These are phyloP conservation scores for Sphinx pinastri DNA, from an alignment of 2,888 invertebrate species.

Conservation along the genomic window DNA sequence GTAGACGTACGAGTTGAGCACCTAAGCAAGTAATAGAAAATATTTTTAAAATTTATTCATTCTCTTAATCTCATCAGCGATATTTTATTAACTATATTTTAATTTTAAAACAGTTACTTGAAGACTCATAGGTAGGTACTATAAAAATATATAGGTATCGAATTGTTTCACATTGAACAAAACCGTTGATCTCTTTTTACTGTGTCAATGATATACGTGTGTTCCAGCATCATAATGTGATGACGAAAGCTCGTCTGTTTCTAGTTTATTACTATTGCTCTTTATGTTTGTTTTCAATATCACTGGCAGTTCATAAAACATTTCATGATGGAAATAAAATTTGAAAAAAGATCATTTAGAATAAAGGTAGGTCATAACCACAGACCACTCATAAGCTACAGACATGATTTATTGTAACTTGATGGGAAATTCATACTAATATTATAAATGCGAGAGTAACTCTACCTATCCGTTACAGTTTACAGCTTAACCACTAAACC, in stretches of 20 bases:
- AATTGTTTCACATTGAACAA: not conserved
- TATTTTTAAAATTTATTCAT: no score
- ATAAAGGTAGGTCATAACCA: conserved; percentile 1
- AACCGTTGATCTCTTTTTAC: not conserved
- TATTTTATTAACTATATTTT: no score
- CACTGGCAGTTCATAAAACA: conserved; percentile 17
- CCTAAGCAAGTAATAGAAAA: no score
- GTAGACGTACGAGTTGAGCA: no score
- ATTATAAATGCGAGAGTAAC: not conserved
- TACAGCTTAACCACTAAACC: no score
- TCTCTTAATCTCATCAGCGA: no score
- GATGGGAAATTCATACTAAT: not conserved
- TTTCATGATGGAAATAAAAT: conserved; percentile 3
- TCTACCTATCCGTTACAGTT: no score
- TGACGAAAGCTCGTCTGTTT: conserved; percentile 29
- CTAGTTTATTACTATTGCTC: conserved; percentile 23
- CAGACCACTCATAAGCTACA: no score
- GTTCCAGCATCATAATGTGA: not conserved
- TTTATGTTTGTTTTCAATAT: conserved; percentile 26
- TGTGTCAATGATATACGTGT: not conserved
- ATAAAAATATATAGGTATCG: no score
- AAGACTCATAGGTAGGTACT: no score
- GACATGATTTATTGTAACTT: not conserved
- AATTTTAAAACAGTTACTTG: no score
- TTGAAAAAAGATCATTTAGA: not conserved